Percentiles rank a stretch among this genome's conserved stretches.
These are phyloP conservation scores for Oophaga pumilio DNA, from an alignment of 2,113 vertebrate species.

Conservation along the genomic window DNA sequence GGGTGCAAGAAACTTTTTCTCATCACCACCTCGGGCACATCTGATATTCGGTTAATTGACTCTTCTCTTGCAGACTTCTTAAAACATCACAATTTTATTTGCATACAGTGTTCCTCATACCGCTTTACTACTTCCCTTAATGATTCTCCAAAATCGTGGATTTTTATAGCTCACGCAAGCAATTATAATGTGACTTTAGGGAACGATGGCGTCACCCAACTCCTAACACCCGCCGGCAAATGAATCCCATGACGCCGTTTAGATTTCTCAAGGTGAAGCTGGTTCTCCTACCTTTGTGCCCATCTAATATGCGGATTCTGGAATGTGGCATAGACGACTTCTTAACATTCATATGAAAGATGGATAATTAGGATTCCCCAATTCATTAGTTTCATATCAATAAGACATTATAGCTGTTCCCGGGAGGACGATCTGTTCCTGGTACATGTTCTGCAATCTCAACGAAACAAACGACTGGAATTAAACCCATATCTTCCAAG, in stretches of 20 bases:
- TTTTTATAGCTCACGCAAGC: constrained; percentile 29
- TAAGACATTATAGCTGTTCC: constrained; percentile 12
- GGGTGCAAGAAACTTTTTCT: neutral
- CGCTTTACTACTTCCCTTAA: constrained; percentile 25
- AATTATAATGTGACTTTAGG: constrained; percentile 48
- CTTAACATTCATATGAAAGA: constrained; percentile 10
- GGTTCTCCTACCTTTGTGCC: neutral
- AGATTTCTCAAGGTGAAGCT: constrained; percentile 37
- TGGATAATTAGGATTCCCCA: constrained; percentile 34
- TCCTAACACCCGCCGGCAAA: neutral
- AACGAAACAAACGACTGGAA: neutral
- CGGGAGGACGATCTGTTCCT: constrained; percentile 11
- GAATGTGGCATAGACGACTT: neutral
- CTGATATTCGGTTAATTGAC: constrained; percentile 35
- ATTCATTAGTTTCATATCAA: constrained; percentile 50
- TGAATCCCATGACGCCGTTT: neutral
- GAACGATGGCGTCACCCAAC: neutral
- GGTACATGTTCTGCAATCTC: constrained; percentile 13
- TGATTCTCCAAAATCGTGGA: constrained; percentile 7
- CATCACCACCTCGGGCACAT: constrained; percentile 10
- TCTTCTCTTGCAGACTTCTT: neutral
- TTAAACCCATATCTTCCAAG: neutral
- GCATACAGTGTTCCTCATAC: constrained; percentile 15
- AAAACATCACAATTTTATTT: constrained; percentile 7
- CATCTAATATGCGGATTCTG: neutral